Base-by-base conservation (phyloP, 2,888 invertebrate genomes). In the Andrena bicolor region DNA sequence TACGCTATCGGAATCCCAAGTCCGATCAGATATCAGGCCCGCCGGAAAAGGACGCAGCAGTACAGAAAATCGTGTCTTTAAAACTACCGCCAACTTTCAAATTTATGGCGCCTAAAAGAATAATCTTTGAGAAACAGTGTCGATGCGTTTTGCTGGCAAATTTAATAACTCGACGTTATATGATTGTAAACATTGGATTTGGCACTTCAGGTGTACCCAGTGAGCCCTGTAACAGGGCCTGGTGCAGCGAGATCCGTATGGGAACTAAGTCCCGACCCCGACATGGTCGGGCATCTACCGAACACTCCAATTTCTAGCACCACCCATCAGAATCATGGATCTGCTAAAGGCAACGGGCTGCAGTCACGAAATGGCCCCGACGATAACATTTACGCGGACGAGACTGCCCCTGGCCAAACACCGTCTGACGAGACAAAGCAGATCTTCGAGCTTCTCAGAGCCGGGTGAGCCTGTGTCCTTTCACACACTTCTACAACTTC, bases 171-270 rank as follows among this genome's bases (percentile, higher is more conserved):
- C 4, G 16, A 16, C 41, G 41, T 0, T 13, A 16, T 16, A 16
- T 1, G 1, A 10, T 41, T 41, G 41, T 41, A 28, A 28, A 7
- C 4, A 26, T 26, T 49, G 7, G 32, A 26, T 63, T 73, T 20
- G 51, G 28, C 26, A 16, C 30, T 61, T 23, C 30, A 93, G 94
- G 93, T 94, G 74, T 94, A 93, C 87, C 94, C 94, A 76, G 93
- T 93, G 86, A 94, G 93, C 92, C 94, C 94, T 90, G 91, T 93
- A 61, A 93, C 97, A 85, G 97, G 97, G 94, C 97, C 97, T 95
- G 97, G 97, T 96, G 97, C 97, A 94, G 97, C 97, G 95, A 97
- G 97, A 94, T 97, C 97, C 94, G 97, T 97, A 94, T 97, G 97
- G 97, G 97, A 97, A 94, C 95, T 97, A 95, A 94, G 94, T 86